A percentile compares a stretch with the other conserved stretches of the same genome.
Evolutionary conservation across 2,113 vertebrate species (phyloP).

Genomic region (Phainopepla nitens): DNA sequence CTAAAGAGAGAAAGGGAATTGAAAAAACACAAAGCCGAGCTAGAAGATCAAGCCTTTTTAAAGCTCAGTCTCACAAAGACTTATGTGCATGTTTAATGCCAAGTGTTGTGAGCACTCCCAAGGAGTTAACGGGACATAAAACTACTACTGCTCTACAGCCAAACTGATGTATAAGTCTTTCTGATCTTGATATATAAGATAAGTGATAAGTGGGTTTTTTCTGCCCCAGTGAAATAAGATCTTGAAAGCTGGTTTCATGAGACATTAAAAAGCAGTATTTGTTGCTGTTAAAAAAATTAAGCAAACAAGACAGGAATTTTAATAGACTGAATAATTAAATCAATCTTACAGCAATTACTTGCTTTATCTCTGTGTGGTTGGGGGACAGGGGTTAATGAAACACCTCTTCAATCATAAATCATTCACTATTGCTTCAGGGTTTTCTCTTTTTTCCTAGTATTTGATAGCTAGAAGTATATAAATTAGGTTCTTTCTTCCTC

Average conservation of each 20-base stretch:
- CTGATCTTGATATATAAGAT: background rate
- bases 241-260: background rate
- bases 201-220: background rate
- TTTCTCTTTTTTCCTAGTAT: background rate
- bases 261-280: background rate
- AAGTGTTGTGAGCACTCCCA: background rate
- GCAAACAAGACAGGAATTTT: constrained; percentile 22
- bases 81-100: background rate
- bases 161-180: background rate
- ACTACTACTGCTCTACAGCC: background rate
- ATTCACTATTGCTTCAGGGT: constrained; percentile 23
- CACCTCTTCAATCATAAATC: constrained; percentile 40
- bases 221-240: background rate
- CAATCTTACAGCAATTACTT: constrained; percentile 47
- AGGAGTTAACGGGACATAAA: constrained; percentile 20
- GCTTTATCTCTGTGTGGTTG: constrained; percentile 10
- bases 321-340: constrained; percentile 21
- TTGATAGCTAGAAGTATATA: background rate
- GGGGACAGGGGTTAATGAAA: constrained; percentile 24
- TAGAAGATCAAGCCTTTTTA: background rate
- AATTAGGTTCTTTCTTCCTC: background rate
- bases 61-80: background rate
- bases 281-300: background rate
- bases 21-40: background rate
- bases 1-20: background rate